Percentiles rank a stretch among this genome's conserved stretches.
Evolutionary conservation across 2,113 vertebrate genomes (phyloP).

Genomic region (Ibidorhyncha struthersii): DNA sequence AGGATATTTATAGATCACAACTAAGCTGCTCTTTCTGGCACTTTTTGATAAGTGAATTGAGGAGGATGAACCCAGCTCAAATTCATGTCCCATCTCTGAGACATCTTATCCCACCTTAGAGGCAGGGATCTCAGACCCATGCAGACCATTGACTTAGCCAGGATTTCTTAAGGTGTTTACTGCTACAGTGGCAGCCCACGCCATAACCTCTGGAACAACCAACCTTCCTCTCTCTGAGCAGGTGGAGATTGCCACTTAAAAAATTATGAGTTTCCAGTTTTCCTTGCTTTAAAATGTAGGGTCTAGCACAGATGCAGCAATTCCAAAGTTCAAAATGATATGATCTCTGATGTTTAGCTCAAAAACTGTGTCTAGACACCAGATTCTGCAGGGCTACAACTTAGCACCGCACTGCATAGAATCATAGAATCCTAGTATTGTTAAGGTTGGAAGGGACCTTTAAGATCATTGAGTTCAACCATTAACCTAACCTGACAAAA

Average conservation of each 20-base stretch:
- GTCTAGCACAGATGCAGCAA: background rate
- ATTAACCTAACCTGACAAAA: no score
- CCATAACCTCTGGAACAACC: no score
- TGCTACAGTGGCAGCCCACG: background rate
- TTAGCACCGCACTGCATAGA: fast-evolving
- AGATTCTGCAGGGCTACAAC: background rate
- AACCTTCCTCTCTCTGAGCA: background rate
- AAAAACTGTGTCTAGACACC: background rate
- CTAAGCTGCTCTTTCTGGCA: background rate
- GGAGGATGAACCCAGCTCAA: background rate
- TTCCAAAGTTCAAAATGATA: background rate
- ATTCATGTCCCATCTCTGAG: background rate
- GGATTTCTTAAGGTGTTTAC: background rate
- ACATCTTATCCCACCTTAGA: background rate
- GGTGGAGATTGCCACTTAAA: background rate
- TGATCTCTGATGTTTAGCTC: background rate
- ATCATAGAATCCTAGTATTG: no score
- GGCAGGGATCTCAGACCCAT: background rate
- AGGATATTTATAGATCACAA: background rate
- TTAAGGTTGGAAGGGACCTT: no score
- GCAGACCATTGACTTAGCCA: background rate
- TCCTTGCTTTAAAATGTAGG: background rate
- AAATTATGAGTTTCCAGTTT: background rate
- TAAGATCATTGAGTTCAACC: no score
- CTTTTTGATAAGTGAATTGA: background rate